A percentile compares a stretch with the other conserved stretches of the same genome.
These are phyloP conservation scores for Ctenopoma multispine DNA, from an alignment of 2,797 vertebrate species.

Conservation along the genomic window DNA sequence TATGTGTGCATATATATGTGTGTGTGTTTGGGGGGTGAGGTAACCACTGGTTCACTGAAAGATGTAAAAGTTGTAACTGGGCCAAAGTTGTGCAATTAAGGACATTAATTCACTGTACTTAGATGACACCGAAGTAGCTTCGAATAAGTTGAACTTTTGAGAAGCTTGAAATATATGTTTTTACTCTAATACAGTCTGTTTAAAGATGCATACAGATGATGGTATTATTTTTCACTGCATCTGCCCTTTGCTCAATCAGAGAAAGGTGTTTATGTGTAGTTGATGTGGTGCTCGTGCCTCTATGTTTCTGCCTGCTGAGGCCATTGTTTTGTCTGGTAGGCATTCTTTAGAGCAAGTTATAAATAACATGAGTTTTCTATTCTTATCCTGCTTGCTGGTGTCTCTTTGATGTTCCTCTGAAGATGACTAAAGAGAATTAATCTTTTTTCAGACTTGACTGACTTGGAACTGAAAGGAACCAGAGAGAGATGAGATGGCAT, in stretches of 20 bases:
- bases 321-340: slow-evolving; percentile 63
- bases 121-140: slow-evolving; percentile 4
- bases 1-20: slow-evolving; percentile 4
- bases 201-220: slow-evolving; percentile 29
- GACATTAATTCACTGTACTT: slow-evolving; percentile 41
- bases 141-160: slow-evolving; percentile 22
- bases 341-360: slow-evolving; percentile 72
- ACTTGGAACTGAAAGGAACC: slow-evolving; percentile 34
- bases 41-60: slow-evolving; percentile 49
- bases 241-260: slow-evolving; percentile 29
- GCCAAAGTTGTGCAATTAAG: slow-evolving; percentile 59
- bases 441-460: slow-evolving; percentile 56
- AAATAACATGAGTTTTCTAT: slow-evolving; percentile 79
- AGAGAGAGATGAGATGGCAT: slow-evolving; percentile 37
- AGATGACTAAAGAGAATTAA: slow-evolving; percentile 75
- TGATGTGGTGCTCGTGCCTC: slow-evolving; percentile 2
- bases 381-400: slow-evolving; percentile 60
- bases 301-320: slow-evolving; percentile 37
- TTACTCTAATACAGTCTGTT: slow-evolving; percentile 40
- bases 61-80: slow-evolving; percentile 53
- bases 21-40: slow-evolving; percentile 11
- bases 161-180: slow-evolving; percentile 40
- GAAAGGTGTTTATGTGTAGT: slow-evolving; percentile 2
- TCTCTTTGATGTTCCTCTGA: slow-evolving; percentile 70
- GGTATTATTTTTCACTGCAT: slow-evolving; percentile 35